Evolutionary conservation across 2,113 vertebrate species (phyloP).

Genomic region (Phocoena phocoena): DNA sequence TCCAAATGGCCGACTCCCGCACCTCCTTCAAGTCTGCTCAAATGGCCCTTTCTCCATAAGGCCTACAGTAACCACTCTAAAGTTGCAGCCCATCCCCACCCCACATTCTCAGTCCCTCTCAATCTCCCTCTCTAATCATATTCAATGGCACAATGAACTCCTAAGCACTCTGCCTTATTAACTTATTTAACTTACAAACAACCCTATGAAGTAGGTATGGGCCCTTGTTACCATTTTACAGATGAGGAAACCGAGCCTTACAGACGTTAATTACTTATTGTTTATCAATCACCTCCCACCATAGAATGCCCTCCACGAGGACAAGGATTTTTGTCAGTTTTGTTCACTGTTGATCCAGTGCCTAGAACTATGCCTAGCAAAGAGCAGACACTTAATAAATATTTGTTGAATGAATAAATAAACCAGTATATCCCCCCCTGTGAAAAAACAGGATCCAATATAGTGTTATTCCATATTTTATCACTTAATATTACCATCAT

Average conservation of each 20-base stretch:
- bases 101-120: accelerated
- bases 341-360: not conserved
- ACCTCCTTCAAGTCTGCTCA: not conserved
- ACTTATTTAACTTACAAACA: not conserved
- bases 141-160: not conserved
- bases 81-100: not conserved
- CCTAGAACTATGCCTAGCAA: not conserved
- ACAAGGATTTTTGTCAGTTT: not conserved
- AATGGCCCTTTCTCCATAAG: not conserved
- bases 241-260: not conserved
- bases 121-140: not conserved
- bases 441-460: not conserved
- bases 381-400: not conserved
- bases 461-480: not conserved
- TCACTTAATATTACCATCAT: not conserved
- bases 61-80: not conserved
- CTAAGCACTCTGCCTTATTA: not conserved
- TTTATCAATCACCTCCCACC: not conserved
- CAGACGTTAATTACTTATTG: not conserved
- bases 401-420: not conserved
- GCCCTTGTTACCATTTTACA: not conserved
- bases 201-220: not conserved
- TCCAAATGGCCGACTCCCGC: not conserved
- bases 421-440: not conserved
- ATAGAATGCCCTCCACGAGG: not conserved